A percentile compares a stretch with the other conserved stretches of the same genome.
phyloP scores from a whole-genome alignment of 2,888 invertebrate species.

The Volucella inanis region DNA sequence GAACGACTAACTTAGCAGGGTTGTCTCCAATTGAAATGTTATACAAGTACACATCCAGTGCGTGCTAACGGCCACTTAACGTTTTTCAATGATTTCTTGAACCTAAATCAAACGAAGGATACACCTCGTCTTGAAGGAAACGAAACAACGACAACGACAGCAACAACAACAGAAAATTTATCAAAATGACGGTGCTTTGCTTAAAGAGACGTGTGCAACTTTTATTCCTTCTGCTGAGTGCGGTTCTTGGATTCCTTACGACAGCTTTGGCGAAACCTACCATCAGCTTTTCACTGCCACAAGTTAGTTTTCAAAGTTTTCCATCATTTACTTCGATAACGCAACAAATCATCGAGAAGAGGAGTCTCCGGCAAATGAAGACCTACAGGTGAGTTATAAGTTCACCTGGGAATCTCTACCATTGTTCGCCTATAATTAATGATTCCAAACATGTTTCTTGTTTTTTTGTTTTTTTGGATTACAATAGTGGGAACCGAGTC shows the following conservation, averaged over 20 bases:
- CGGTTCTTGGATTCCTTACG: slow-evolving; percentile 79
- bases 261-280: slow-evolving; percentile 82
- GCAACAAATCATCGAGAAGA: slow-evolving; percentile 82
- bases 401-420: background rate
- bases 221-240: slow-evolving; percentile 78
- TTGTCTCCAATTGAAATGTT: slow-evolving; percentile 34
- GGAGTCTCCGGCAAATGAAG: slow-evolving; percentile 82
- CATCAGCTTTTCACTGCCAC: slow-evolving; percentile 80
- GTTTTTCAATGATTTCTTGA: slow-evolving; percentile 43
- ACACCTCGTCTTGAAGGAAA: slow-evolving; percentile 20
- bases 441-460: background rate
- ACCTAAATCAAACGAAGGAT: slow-evolving; percentile 3
- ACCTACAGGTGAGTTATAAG: slow-evolving; percentile 81
- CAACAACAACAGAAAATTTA: background rate
- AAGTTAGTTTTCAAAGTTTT: slow-evolving; percentile 80
- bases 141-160: background rate
- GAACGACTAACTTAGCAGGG: background rate
- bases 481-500: slow-evolving; percentile 86
- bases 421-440: slow-evolving; percentile 15
- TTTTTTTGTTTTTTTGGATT: background rate
- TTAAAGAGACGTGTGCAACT: slow-evolving; percentile 78
- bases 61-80: background rate
- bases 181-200: slow-evolving; percentile 68
- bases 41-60: slow-evolving; percentile 1
- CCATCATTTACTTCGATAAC: slow-evolving; percentile 82